Conservation (phyloP, 2,797 vertebrate genomes). For the Ciconia nigra region DNA sequence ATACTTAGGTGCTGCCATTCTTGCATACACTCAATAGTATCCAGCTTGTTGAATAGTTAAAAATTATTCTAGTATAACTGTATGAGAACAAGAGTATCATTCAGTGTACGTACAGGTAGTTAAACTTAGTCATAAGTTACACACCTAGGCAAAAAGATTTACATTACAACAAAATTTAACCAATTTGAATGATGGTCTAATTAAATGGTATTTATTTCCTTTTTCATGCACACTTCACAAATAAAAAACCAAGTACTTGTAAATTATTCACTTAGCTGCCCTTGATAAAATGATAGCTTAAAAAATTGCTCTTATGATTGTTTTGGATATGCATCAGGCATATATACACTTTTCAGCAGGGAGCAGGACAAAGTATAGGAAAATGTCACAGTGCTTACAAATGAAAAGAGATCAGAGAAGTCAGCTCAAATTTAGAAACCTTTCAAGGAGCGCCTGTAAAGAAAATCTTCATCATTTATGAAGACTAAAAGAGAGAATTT, state of each 20-base stretch:
- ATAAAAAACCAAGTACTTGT: not conserved
- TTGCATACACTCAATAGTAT: not conserved
- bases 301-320: not conserved
- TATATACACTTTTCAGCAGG: conserved; percentile 1
- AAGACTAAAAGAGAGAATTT: conserved; percentile 39
- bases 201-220: not conserved
- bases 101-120: not conserved
- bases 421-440: conserved; percentile 7
- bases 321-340: not conserved
- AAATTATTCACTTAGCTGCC: conserved; percentile 28
- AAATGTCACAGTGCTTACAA: conserved; percentile 25
- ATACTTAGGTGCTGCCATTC: not conserved
- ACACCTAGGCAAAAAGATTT: not conserved
- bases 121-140: not conserved
- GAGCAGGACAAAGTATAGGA: not conserved
- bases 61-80: not conserved
- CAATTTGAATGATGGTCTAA: not conserved
- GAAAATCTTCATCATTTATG: not conserved
- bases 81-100: not conserved
- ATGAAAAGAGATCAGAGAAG: conserved; percentile 35
- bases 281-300: not conserved
- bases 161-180: not conserved
- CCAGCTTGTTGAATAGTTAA: not conserved
- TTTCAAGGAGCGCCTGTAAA: not conserved
- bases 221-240: not conserved